Base-by-base conservation (phyloP, 2,888 invertebrate genomes). In the Marasmarcha lunaedactyla region DNA sequence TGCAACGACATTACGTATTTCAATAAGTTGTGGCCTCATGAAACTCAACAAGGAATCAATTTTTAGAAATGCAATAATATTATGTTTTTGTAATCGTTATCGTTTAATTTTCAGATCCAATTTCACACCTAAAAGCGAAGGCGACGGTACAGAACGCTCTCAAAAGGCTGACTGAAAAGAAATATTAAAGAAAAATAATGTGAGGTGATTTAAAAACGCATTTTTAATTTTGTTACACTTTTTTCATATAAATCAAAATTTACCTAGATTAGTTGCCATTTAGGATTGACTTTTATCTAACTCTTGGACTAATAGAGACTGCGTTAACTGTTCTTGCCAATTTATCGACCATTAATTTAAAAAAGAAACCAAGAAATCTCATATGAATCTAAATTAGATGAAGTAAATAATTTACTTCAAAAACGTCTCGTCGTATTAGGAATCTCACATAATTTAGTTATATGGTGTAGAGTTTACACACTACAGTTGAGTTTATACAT, bases 111-210 rank as follows among this genome's bases (percentile, higher is more conserved):
- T 59, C 79, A 83, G 83, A 81, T 78, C 81, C 83, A 66, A 65
- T 81, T 65, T 73, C 79, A 49, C 81, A 81, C 52, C 77, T 78
- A 73, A 83, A 81, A 67, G 83, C 83, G 74, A 83, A 81, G 63
- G 81, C 79, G 71, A 83, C 81, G 54, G 83, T 83, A 59, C 83
- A 83, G 81, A 83, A 81, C 67, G 83, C 83, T 62, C 77, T 83
- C 67, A 70, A 70, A 77, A 83, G 77, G 65, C 65, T 79, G 71
- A 81, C 83, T 83, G 83, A 83, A 60, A 73, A 68, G 56, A 77
- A 77, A 63, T 79, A 69, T 60, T 78, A 57, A 70, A 59, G 44
- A 40, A 42, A 55, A 52, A 51, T 45, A 46, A 63, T 66, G 30
- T 34, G 7, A 14, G 67, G 68, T 70, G 64, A 66, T 67, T 60